These are phyloP conservation scores for Phengaris arion DNA, from an alignment of 2,888 invertebrate genomes.

Conservation along the genomic window DNA sequence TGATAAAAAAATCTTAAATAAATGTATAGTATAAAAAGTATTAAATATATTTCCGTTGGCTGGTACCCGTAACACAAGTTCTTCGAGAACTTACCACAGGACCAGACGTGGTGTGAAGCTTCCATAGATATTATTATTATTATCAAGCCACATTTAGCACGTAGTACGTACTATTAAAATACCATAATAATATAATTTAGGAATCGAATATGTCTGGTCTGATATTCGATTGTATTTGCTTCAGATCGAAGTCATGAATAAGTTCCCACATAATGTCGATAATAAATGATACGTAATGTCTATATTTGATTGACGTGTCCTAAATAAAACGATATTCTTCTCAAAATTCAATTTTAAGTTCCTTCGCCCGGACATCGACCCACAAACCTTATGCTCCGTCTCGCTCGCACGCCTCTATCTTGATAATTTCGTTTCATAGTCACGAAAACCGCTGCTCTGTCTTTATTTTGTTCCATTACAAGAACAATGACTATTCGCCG, in stretches of 20 bases:
- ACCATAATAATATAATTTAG: no score
- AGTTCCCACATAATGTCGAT: neutral
- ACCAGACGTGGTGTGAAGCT: no score
- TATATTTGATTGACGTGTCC: conserved; percentile 39
- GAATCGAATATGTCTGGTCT: no score
- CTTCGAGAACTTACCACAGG: no score
- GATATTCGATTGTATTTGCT: neutral
- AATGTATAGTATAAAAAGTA: no score
- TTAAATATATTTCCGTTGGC: no score
- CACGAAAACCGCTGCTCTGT: conserved; percentile 78
- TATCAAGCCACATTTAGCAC: no score
- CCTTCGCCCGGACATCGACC: conserved; percentile 76
- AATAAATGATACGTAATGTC: conserved; percentile 27
- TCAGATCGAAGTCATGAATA: neutral
- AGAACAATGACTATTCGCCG: conserved; percentile 76
- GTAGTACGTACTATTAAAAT: no score
- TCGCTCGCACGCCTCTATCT: conserved; percentile 52
- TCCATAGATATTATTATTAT: no score
- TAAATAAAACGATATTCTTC: conserved; percentile 63
- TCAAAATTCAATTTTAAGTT: conserved; percentile 73
- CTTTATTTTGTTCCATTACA: conserved; percentile 79
- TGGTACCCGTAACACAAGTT: no score
- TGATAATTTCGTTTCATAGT: conserved; percentile 66
- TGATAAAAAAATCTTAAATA: no score
- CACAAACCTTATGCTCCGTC: conserved; percentile 68